These are phyloP conservation scores for Ctenodactylus gundi DNA, from an alignment of 2,113 vertebrate species.

Conservation along the genomic window DNA sequence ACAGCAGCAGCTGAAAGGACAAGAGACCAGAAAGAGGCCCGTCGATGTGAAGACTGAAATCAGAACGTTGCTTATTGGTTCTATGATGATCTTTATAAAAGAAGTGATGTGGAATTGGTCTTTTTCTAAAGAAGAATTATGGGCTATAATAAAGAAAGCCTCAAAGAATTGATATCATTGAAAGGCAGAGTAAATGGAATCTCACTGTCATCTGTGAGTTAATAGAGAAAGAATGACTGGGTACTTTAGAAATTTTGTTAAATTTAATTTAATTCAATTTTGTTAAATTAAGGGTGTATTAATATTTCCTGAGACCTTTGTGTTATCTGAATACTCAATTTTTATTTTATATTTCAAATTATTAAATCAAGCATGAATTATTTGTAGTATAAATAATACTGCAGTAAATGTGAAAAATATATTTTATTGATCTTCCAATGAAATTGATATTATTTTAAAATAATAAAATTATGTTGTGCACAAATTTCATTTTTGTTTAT, in stretches of 20 bases:
- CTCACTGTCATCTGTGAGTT: constrained; percentile 39
- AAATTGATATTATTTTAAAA: not conserved
- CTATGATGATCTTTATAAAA: constrained; percentile 39
- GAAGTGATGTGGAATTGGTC: constrained; percentile 28
- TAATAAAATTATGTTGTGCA: not conserved
- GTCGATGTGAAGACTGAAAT: constrained; percentile 57
- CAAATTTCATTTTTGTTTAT: not conserved
- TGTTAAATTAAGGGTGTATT: constrained; percentile 23
- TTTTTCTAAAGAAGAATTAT: constrained; percentile 59
- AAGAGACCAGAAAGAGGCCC: constrained; percentile 37
- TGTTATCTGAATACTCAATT: not conserved
- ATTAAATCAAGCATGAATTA: not conserved
- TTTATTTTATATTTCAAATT: constrained; percentile 31
- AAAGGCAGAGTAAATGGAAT: constrained; percentile 52
- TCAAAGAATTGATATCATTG: constrained; percentile 51
- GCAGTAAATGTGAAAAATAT: not conserved
- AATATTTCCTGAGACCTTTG: not conserved
- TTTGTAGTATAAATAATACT: not conserved
- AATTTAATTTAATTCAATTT: too few relatives aligned
- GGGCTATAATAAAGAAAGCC: constrained; percentile 54
- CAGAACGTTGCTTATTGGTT: constrained; percentile 57
- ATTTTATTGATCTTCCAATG: not conserved
- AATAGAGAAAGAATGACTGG: not conserved
- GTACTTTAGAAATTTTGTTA: not conserved
- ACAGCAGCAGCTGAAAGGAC: constrained; percentile 57